Base-by-base conservation (phyloP, 2,888 invertebrate species). In the Panopea generosa region DNA sequence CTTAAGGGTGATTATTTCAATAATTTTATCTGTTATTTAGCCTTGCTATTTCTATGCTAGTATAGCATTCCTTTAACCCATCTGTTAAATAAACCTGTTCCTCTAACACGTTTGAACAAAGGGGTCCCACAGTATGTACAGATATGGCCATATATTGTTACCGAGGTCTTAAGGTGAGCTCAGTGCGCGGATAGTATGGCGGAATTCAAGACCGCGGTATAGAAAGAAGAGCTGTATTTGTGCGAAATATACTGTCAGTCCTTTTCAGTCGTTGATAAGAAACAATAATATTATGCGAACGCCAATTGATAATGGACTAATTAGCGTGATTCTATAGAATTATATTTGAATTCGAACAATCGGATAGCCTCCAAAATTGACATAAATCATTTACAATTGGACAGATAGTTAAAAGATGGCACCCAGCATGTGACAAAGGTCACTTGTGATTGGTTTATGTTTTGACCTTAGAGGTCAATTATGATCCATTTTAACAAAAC, bases 381-480 rank as follows among this genome's bases (percentile, higher is more conserved):
- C 69, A 53, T 77, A 77, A 77, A 77, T 77, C 77, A 77, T 53
- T 33, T 14, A 22, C 50, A 73, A 73, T 69, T 43, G 49, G 77
- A 77, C 77, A 72, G 66, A 59, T 40, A 22, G 57, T 66, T 38
- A 77, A 61, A 65, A 66, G 69, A 65, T 77, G 73, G 77, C 77
- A 77, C 77, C 77, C 70, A 56, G 45, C 52, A 69, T 60, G 77
- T 69, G 69, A 77, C 73, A 62, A 70, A 77, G 73, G 65, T 65
- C 70, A 61, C 40, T 69, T 9, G 50, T 59, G 77, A 77, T 77
- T 77, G 77, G 77, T 63, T 63, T 26, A 45, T 40, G 26, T 24
- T 24, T 18, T 63, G 65, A 72, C 71, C 72, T 59, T 33, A 43
- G 56, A 60, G 55, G 47, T 62, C 57, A 52, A 16, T 47, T 22